Percentiles rank a stretch among this genome's conserved stretches.
phyloP scores from a whole-genome alignment of 2,888 invertebrate species.

The Apotomis betuletana region DNA sequence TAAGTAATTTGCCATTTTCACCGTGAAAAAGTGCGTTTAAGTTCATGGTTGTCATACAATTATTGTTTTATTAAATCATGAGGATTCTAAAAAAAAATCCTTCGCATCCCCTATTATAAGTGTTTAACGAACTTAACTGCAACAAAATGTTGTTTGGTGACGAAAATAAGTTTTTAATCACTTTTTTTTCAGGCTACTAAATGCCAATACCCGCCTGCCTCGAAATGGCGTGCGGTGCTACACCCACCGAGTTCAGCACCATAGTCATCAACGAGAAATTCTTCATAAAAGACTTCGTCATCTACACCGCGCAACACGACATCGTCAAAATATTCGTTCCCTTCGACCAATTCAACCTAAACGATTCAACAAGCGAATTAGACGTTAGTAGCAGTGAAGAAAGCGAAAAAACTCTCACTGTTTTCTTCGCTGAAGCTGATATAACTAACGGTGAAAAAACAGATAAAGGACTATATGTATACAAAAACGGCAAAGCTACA shows the following conservation, averaged over 20 bases:
- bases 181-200: not conserved
- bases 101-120: too few relatives aligned
- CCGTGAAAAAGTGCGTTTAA: too few relatives aligned
- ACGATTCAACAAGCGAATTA: not conserved
- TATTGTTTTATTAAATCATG: too few relatives aligned
- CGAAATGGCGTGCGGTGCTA: conserved; percentile 7
- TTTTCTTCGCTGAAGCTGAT: conserved; percentile 38
- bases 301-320: conserved; percentile 28
- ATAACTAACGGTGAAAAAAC: not conserved
- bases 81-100: too few relatives aligned
- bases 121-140: too few relatives aligned
- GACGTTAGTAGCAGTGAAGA: not conserved
- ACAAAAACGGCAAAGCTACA: conserved; percentile 11
- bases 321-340: conserved; percentile 34
- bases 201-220: conserved; percentile 15
- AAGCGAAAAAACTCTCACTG: not conserved
- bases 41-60: too few relatives aligned
- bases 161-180: too few relatives aligned
- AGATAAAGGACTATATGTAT: conserved; percentile 19
- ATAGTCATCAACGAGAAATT: conserved; percentile 4
- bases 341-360: conserved; percentile 11
- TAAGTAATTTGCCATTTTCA: too few relatives aligned
- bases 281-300: conserved; percentile 1
- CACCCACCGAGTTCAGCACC: not conserved
- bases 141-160: not conserved